Conservation (phyloP, 2,797 vertebrate genomes). For the Cheirogaleus major region DNA sequence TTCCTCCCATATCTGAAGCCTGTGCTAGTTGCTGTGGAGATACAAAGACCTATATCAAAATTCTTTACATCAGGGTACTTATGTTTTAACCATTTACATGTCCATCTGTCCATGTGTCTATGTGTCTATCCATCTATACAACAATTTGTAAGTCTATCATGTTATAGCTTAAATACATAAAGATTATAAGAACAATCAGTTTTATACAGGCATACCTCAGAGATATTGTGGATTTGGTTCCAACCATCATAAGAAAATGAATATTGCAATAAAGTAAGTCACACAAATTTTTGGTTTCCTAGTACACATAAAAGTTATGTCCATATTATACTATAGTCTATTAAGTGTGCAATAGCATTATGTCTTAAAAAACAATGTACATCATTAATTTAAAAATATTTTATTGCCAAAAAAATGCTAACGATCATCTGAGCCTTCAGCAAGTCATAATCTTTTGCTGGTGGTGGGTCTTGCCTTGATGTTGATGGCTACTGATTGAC, state of each 20-base stretch:
- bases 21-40: background rate
- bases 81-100: background rate
- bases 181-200: background rate
- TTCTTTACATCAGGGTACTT: background rate
- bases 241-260: background rate
- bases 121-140: background rate
- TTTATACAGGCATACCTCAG: background rate
- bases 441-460: background rate
- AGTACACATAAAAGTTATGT: background rate
- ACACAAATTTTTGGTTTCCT: background rate
- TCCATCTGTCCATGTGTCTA: background rate
- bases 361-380: background rate
- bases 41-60: background rate
- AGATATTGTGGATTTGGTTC: background rate
- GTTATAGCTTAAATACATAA: background rate
- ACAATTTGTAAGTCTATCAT: background rate
- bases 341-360: background rate
- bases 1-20: background rate
- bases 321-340: background rate
- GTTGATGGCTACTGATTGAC: background rate
- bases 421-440: background rate
- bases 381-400: background rate
- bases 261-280: background rate
- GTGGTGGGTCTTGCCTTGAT: background rate
- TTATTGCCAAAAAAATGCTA: background rate